These are phyloP conservation scores for Pherbina coryleti DNA, from an alignment of 2,888 invertebrate genomes.

Conservation along the genomic window DNA sequence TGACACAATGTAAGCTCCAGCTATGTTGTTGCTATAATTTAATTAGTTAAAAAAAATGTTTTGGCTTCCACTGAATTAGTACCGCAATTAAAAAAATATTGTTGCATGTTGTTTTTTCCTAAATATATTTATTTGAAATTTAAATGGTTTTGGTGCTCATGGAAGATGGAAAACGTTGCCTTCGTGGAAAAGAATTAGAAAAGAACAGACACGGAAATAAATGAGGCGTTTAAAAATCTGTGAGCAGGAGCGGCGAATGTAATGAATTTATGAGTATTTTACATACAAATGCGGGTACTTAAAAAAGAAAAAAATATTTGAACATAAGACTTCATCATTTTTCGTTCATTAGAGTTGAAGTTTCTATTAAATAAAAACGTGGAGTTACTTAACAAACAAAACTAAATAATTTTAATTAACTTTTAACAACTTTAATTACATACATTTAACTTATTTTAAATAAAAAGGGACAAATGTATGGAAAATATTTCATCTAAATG, in stretches of 20 bases:
- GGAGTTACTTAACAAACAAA: no score
- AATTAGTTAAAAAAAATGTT: conserved; percentile 12
- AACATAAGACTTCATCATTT: no score
- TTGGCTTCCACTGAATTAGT: conserved; percentile 10
- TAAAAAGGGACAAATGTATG: no score
- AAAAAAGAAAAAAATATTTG: no score
- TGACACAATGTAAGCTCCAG: conserved; percentile 9
- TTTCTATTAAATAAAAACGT: no score
- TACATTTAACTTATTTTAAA: no score
- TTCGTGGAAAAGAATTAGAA: conserved; percentile 1
- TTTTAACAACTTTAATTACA: no score
- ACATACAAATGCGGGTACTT: background rate
- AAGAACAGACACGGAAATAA: conserved; percentile 3
- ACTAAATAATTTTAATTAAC: no score
- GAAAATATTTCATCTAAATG: no score
- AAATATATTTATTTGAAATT: conserved; percentile 4
- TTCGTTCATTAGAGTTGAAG: no score
- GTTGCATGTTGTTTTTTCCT: background rate
- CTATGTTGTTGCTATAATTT: conserved; percentile 1
- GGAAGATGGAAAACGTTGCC: background rate
- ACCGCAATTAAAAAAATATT: conserved; percentile 6
- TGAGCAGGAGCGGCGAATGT: background rate
- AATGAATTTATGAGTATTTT: conserved; percentile 22
- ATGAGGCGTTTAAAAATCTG: conserved; percentile 17
- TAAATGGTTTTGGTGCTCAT: conserved; percentile 2